Percentiles rank a stretch among this genome's conserved stretches.
phyloP scores from a whole-genome alignment of 2,888 invertebrate species.

The Erannis defoliaria region DNA sequence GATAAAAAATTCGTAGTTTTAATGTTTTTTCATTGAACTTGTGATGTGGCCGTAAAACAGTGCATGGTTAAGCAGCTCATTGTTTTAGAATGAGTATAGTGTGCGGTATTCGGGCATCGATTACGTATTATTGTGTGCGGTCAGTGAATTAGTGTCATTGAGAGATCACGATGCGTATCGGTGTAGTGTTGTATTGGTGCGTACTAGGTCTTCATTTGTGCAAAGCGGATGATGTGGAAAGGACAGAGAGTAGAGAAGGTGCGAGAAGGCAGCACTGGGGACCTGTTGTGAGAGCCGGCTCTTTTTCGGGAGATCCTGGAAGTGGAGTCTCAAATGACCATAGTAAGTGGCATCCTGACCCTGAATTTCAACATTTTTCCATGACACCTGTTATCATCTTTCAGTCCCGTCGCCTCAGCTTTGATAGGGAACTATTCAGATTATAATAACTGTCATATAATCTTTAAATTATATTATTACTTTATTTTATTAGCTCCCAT shows the following conservation, averaged over 20 bases:
- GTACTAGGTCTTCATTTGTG: conserved; percentile 82
- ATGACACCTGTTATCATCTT: conserved; percentile 77
- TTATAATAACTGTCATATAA: too few relatives aligned
- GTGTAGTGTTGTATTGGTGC: conserved; percentile 84
- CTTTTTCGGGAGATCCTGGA: conserved; percentile 71
- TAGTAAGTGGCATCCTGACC: conserved; percentile 70
- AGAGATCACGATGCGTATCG: conserved; percentile 84
- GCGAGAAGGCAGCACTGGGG: conserved; percentile 79
- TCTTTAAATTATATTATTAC: too few relatives aligned
- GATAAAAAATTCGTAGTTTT: conserved; percentile 72
- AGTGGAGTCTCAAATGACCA: conserved; percentile 67
- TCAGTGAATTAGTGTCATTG: conserved; percentile 78
- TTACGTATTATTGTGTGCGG: conserved; percentile 68
- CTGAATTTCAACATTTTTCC: conserved; percentile 59
- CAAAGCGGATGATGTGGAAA: conserved; percentile 80
- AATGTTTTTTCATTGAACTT: conserved; percentile 70
- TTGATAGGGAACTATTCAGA: conserved; percentile 6
- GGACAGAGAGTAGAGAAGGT: conserved; percentile 77
- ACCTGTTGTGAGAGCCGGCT: conserved; percentile 70
- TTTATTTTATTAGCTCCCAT: too few relatives aligned
- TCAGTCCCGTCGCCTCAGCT: conserved; percentile 42
- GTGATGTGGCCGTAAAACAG: conserved; percentile 74
- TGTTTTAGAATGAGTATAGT: conserved; percentile 80
- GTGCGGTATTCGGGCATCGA: conserved; percentile 66
- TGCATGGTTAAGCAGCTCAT: conserved; percentile 58